Percentiles rank a stretch among this genome's conserved stretches.
Evolutionary conservation across 2,113 vertebrate genomes (phyloP).

Genomic region (Catagonus wagneri): DNA sequence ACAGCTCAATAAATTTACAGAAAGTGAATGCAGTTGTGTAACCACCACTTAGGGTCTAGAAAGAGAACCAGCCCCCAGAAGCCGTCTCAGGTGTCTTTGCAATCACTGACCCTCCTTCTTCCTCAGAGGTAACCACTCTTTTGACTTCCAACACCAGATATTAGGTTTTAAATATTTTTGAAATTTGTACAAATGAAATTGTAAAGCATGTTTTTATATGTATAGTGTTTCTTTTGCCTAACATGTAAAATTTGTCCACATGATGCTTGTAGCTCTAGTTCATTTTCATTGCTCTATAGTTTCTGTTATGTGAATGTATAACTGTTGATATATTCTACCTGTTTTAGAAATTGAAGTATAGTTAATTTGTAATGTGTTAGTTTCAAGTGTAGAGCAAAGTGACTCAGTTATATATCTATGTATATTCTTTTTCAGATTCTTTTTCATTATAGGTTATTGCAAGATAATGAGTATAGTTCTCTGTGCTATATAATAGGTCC

Average conservation of each 20-base stretch:
- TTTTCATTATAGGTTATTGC: no score
- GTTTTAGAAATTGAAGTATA: not conserved
- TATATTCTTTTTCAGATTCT: no score
- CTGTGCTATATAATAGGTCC: no score
- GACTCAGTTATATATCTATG: no score
- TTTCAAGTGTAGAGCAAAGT: no score
- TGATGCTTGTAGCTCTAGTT: not conserved
- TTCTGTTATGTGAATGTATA: not conserved
- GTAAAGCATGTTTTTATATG: not conserved
- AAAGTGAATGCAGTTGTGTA: not conserved
- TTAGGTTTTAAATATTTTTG: not conserved
- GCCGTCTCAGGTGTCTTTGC: not conserved
- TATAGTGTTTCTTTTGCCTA: not conserved
- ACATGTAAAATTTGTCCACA: not conserved
- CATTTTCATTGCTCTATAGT: not conserved
- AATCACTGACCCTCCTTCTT: not conserved
- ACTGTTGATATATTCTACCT: not conserved
- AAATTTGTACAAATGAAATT: conserved; percentile 20
- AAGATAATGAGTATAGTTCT: no score
- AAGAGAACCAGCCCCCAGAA: not conserved
- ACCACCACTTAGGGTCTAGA: not conserved
- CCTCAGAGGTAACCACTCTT: not conserved
- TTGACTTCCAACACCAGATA: not conserved
- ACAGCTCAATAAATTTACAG: not conserved
- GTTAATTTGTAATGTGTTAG: no score